Percentiles rank a stretch among this genome's conserved stretches.
phyloP scores from a whole-genome alignment of 2,113 vertebrate species.

The Stigmatopora nigra region DNA sequence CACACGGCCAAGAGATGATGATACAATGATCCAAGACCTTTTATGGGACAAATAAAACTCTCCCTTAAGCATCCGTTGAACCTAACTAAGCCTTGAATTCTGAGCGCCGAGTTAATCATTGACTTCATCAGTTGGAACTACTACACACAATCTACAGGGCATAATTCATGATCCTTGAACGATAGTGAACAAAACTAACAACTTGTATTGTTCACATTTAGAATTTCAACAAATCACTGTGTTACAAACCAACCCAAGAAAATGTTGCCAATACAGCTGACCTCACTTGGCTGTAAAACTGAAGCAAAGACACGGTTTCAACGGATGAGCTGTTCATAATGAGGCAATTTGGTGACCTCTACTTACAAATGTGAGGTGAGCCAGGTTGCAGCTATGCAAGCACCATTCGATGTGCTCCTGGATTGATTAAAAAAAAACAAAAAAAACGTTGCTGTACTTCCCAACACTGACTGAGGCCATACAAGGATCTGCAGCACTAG shows the following conservation, averaged over 20 bases:
- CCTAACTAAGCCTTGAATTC: slow-evolving; percentile 4
- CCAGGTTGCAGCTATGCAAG: slow-evolving; percentile 42
- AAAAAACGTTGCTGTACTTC: slow-evolving; percentile 22
- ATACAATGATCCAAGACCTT: slow-evolving; percentile 12
- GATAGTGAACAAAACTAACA: slow-evolving; percentile 7
- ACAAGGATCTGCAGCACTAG: slow-evolving; percentile 61
- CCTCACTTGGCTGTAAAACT: slow-evolving; percentile 31
- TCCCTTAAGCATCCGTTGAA: slow-evolving; percentile 18
- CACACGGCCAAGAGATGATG: background rate
- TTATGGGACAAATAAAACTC: slow-evolving; percentile 17
- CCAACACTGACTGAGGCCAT: slow-evolving; percentile 43
- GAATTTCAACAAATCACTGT: background rate
- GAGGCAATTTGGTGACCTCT: slow-evolving; percentile 28
- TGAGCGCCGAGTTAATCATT: slow-evolving; percentile 55
- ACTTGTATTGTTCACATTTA: slow-evolving; percentile 5
- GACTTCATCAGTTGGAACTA: slow-evolving; percentile 33
- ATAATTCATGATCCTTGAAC: background rate
- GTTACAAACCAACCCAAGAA: background rate
- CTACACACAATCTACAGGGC: slow-evolving; percentile 9
- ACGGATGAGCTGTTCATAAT: slow-evolving; percentile 29
- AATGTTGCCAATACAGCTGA: slow-evolving; percentile 19
- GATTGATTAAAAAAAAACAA: slow-evolving; percentile 33
- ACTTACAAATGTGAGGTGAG: slow-evolving; percentile 40
- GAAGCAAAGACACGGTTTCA: slow-evolving; percentile 19
- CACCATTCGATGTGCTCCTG: slow-evolving; percentile 26